A percentile compares a stretch with the other conserved stretches of the same genome.
These are phyloP conservation scores for Capreolus pygargus DNA, from an alignment of 2,113 vertebrate genomes.

Conservation along the genomic window DNA sequence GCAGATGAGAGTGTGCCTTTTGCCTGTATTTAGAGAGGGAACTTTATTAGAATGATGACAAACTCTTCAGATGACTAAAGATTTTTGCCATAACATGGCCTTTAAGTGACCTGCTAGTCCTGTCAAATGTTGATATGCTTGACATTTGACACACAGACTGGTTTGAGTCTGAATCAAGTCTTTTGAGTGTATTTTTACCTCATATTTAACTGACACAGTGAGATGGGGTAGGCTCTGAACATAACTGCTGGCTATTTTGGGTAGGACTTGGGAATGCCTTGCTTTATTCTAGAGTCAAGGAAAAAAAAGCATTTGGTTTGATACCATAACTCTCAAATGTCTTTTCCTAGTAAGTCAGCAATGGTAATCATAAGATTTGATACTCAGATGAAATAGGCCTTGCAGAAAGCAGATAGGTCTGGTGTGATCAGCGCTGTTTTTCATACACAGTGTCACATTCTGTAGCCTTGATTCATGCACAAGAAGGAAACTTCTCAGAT, in stretches of 20 bases:
- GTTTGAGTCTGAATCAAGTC: not conserved
- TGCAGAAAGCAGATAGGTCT: not conserved
- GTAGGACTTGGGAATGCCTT: not conserved
- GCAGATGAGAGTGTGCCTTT: not conserved
- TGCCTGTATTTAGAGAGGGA: not conserved
- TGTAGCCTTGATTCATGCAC: not conserved
- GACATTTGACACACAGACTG: not conserved
- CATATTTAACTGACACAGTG: not conserved
- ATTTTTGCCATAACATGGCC: not conserved
- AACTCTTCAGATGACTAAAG: not conserved
- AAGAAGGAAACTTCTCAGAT: not conserved
- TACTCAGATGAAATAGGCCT: not conserved
- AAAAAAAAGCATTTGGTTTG: not conserved
- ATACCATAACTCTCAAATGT: not conserved
- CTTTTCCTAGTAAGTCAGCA: not conserved
- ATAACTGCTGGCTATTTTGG: not conserved
- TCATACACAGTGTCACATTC: not conserved
- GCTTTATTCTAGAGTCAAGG: not conserved
- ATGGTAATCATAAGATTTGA: not conserved
- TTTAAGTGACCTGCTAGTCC: not conserved
- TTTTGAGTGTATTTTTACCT: constrained; percentile 2
- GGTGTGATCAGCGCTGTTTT: not conserved
- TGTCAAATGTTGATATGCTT: not conserved
- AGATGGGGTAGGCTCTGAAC: not conserved
- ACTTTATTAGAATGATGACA: not conserved